phyloP scores from a whole-genome alignment of 2,888 invertebrate genomes.

The Xestia ashworthii region DNA sequence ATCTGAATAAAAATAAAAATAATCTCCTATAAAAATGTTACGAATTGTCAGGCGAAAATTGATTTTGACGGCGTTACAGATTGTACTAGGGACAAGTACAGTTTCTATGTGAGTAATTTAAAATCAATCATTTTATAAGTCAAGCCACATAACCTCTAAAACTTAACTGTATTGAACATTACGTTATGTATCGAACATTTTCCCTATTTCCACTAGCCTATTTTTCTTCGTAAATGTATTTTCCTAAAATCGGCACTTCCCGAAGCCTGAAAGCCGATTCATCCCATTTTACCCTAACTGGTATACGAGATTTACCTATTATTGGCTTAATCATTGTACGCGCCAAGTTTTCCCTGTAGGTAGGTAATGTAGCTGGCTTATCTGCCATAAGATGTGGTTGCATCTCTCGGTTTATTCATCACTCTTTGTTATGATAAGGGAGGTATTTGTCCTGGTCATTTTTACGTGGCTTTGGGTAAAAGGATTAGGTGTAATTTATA shows the following conservation, averaged over 20 bases:
- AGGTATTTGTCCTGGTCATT: constrained; percentile 27
- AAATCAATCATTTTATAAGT: not conserved
- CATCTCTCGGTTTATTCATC: constrained; percentile 31
- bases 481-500: not conserved
- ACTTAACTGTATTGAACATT: not conserved
- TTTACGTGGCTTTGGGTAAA: constrained; percentile 14
- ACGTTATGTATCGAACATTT: constrained; percentile 34
- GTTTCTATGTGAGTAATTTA: not conserved
- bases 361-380: constrained; percentile 28
- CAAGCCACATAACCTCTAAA: not conserved
- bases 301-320: constrained; percentile 63
- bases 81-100: too few relatives aligned
- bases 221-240: constrained; percentile 57
- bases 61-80: not conserved
- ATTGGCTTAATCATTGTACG: constrained; percentile 61
- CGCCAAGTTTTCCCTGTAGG: constrained; percentile 33
- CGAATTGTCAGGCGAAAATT: not conserved
- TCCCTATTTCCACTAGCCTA: constrained; percentile 33
- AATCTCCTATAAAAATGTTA: too few relatives aligned
- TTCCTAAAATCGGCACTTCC: constrained; percentile 63
- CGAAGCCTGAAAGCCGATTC: constrained; percentile 62
- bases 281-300: constrained; percentile 61
- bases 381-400: constrained; percentile 36
- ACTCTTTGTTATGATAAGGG: constrained; percentile 9
- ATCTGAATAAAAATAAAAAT: too few relatives aligned